These are phyloP conservation scores for Oreochromis niloticus DNA, from an alignment of 2,113 vertebrate species.

Conservation along the genomic window DNA sequence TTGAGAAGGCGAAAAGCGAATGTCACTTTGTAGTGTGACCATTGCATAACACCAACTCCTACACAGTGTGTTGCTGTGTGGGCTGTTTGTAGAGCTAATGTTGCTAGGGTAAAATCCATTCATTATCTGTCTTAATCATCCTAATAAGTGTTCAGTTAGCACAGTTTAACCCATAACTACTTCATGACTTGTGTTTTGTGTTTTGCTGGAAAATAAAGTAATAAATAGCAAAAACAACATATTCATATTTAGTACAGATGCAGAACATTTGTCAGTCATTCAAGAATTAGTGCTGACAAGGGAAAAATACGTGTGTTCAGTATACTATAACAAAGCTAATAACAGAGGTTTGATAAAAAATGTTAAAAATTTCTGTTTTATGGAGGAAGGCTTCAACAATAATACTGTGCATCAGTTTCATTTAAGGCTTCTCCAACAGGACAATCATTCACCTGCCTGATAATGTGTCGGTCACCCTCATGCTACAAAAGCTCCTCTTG, in stretches of 20 bases:
- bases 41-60: neutral
- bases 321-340: neutral
- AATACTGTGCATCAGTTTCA: fast-evolving
- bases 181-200: neutral
- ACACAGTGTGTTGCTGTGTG: neutral
- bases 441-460: neutral
- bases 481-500: neutral
- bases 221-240: neutral
- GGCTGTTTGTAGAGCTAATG: neutral
- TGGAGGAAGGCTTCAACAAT: neutral
- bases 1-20: neutral
- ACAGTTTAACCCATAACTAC: neutral
- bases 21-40: neutral
- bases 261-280: neutral
- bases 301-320: fast-evolving
- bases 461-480: neutral
- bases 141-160: neutral
- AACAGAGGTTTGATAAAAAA: neutral
- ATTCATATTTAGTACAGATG: neutral
- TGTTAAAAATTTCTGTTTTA: neutral
- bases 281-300: neutral
- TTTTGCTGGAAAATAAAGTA: neutral
- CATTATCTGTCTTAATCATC: neutral
- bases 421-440: neutral
- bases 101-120: neutral